A percentile compares a stretch with the other conserved stretches of the same genome.
Evolutionary conservation across 1,140 invertebrate species (phyloP).

Genomic region (Drosophila equinoxialis): DNA sequence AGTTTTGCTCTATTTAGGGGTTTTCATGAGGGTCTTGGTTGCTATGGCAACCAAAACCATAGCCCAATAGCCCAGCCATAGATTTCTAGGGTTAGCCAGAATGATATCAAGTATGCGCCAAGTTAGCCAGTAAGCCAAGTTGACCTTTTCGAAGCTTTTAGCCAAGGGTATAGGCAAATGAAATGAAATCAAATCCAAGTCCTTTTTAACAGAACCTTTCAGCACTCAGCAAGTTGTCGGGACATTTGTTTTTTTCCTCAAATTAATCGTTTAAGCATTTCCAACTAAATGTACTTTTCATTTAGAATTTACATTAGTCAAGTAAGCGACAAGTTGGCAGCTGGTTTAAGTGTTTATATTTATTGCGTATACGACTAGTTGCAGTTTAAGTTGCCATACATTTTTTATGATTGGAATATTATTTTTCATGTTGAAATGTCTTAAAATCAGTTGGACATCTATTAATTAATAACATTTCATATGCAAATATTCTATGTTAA

Average conservation of each 20-base stretch:
- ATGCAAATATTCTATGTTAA: no score
- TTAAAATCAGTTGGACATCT: no score
- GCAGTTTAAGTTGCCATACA: not conserved
- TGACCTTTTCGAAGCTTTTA: not conserved
- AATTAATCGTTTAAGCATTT: not conserved
- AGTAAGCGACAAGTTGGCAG: conserved; percentile 1
- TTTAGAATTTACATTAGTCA: not conserved
- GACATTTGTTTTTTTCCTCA: not conserved
- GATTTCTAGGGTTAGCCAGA: conserved; percentile 24
- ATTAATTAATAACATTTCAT: no score
- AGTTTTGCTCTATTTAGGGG: conserved; percentile 33
- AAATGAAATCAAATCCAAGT: conserved; percentile 6
- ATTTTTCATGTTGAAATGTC: no score
- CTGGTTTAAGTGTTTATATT: not conserved
- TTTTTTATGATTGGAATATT: no score
- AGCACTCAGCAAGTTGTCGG: not conserved
- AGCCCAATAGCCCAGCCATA: not conserved
- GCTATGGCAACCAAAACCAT: conserved; percentile 21
- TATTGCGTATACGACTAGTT: not conserved
- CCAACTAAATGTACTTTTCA: not conserved
- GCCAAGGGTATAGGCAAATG: not conserved
- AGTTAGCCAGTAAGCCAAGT: conserved; percentile 29
- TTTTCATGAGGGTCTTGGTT: conserved; percentile 14
- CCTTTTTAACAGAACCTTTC: not conserved
- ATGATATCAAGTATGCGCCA: conserved; percentile 46